Conservation (phyloP, 92 coral and sea anemone genomes). For the Anthopleura xanthogrammica region DNA sequence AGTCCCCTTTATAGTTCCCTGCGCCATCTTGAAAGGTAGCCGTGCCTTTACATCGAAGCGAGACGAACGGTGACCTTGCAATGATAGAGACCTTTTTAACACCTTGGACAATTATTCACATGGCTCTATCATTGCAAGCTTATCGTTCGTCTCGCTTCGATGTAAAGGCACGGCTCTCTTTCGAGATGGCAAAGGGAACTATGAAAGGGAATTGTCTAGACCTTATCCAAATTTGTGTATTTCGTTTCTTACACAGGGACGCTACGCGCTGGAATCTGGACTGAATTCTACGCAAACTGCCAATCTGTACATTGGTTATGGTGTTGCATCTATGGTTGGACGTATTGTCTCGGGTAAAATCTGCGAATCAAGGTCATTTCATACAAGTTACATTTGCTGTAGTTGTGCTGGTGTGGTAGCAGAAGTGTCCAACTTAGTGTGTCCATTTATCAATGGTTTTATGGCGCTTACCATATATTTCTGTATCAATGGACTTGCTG, state of each 20-base stretch:
- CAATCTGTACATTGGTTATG: conserved; percentile 10
- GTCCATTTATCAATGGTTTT: neutral
- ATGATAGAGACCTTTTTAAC: no score
- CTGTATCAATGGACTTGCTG: conserved; percentile 8
- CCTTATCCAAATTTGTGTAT: no score
- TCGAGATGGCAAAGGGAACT: no score
- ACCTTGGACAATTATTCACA: no score
- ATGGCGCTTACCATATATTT: neutral
- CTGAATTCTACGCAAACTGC: neutral
- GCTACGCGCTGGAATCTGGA: conserved; percentile 6
- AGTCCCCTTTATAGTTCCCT: no score
- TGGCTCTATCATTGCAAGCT: no score
- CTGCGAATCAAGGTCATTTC: neutral
- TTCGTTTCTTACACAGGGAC: neutral
- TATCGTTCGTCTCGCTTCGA: no score
- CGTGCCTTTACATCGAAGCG: no score
- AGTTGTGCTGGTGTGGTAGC: neutral
- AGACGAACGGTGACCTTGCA: no score
- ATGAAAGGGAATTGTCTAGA: no score
- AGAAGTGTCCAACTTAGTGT: neutral
- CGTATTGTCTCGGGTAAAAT: conserved; percentile 10
- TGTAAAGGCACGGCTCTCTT: no score
- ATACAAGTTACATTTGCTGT: neutral
- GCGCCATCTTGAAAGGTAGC: no score
- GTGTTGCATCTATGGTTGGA: neutral